Evolutionary conservation across 2,113 vertebrate species (phyloP), one percentile per base, ranked within the genome.

Genomic region (Dipodomys spectabilis): DNA sequence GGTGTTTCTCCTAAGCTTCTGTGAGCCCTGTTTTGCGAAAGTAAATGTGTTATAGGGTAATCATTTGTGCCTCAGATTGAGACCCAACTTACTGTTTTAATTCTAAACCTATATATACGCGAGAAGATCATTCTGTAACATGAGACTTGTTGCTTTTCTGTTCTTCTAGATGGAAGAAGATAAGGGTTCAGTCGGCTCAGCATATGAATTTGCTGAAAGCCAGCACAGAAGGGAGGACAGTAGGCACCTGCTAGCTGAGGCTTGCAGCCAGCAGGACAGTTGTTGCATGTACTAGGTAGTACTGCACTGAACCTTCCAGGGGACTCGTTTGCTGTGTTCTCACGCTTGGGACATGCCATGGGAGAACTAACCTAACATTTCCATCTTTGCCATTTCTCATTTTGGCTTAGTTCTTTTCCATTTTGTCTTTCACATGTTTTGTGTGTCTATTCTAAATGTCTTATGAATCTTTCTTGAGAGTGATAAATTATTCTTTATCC

Each of bases 161-260:
- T 99, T 98, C 99, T 98, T 99, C 98, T 98, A 99, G 99, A 99
- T 99, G 99, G 99, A 99, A 99, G 99, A 99, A 98, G 99, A 99
- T 98, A 98, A 99, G 98, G 98, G 98, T 98, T 99, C 99, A 99
- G 98, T 99, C 99, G 97, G 99, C 99, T 99, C 99, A 99, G 99
- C 99, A 99, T 98, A 98, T 99, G 99, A 99, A 99, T 98, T 99
- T 99, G 98, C 99, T 99, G 99, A 99, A 99, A 98, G 98, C 98
- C 98, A 98, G 98, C 98, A 98, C 99, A 99, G 99, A 99, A 98
- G 98, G 99, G 99, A 99, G 99, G 99, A 99, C 99, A 99, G 98
- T 99, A 98, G 99, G 99, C 99, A 98, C 98, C 99, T 99, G 98
- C 98, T 99, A 99, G 99, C 98, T 98, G 98, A 98, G 97, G 98